phyloP scores from a whole-genome alignment of 2,113 vertebrate species.

The Saguinus imperator region DNA sequence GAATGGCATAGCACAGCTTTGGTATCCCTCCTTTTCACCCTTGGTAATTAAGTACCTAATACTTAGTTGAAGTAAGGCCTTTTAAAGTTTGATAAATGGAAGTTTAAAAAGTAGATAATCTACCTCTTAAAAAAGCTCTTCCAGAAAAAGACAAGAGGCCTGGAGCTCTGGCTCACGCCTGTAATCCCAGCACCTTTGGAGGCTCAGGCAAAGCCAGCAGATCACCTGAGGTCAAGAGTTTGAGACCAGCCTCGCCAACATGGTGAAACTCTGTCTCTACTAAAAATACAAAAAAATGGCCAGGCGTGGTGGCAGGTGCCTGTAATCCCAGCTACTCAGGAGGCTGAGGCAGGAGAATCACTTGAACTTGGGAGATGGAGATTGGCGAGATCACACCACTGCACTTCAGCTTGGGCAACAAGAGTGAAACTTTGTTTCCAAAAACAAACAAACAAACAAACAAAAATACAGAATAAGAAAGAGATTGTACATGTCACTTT shows the following conservation, averaged over 20 bases:
- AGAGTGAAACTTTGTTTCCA: background rate
- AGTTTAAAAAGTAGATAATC: background rate
- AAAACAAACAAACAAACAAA: background rate
- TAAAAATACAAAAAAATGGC: too few relatives aligned
- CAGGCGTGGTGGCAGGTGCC: too few relatives aligned
- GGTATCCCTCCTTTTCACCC: background rate
- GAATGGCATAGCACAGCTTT: background rate
- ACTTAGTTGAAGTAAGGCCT: background rate
- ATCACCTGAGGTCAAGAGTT: background rate
- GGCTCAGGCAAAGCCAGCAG: background rate
- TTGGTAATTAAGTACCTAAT: background rate
- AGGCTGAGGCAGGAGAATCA: too few relatives aligned
- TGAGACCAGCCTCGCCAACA: background rate
- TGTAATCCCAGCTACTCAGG: too few relatives aligned
- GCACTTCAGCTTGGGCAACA: too few relatives aligned
- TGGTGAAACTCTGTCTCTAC: too few relatives aligned
- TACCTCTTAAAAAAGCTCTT: background rate
- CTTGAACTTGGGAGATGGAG: too few relatives aligned
- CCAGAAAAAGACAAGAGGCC: background rate
- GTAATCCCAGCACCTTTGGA: background rate
- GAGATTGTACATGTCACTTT: background rate
- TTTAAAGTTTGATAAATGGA: background rate
- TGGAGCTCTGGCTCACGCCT: rapidly evolving
- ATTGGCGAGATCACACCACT: too few relatives aligned
- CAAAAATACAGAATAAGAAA: background rate